phyloP scores from a whole-genome alignment of 2,888 invertebrate genomes.

The Apoda limacodes region DNA sequence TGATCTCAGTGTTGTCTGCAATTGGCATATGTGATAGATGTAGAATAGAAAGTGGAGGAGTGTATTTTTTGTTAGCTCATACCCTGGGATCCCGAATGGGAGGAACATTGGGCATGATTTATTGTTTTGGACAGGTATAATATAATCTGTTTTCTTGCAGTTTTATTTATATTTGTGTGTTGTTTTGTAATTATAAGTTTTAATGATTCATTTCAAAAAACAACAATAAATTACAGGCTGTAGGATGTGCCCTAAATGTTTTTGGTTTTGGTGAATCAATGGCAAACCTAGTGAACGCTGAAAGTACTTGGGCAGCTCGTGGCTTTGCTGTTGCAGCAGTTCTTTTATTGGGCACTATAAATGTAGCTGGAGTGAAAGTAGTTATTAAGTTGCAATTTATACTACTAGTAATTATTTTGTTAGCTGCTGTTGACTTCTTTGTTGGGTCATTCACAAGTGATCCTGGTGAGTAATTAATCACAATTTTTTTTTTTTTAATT shows the following conservation, averaged over 20 bases:
- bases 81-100: slow-evolving; percentile 94
- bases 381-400: slow-evolving; percentile 95
- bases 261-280: slow-evolving; percentile 98
- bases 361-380: slow-evolving; percentile 98
- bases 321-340: slow-evolving; percentile 91
- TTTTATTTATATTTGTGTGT: no score
- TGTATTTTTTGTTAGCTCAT: slow-evolving; percentile 94
- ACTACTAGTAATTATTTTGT: slow-evolving; percentile 83
- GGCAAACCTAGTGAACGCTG: slow-evolving; percentile 83
- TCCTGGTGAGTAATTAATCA: slow-evolving; percentile 70
- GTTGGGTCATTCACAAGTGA: slow-evolving; percentile 89
- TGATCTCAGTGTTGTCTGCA: slow-evolving; percentile 93
- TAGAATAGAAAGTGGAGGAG: slow-evolving; percentile 96
- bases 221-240: slow-evolving; percentile 89
- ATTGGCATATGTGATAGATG: slow-evolving; percentile 97
- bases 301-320: slow-evolving; percentile 83
- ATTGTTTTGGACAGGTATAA: slow-evolving; percentile 95
- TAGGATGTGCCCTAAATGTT: slow-evolving; percentile 95
- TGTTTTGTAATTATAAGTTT: no score
- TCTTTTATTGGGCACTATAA: slow-evolving; percentile 87
- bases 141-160: not conserved
- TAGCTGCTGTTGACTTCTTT: slow-evolving; percentile 93
- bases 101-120: slow-evolving; percentile 91
- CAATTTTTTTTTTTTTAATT: no score
- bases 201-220: no score